Evolutionary conservation across 2,888 invertebrate species (phyloP).

Genomic region (Cyclophora punctaria): DNA sequence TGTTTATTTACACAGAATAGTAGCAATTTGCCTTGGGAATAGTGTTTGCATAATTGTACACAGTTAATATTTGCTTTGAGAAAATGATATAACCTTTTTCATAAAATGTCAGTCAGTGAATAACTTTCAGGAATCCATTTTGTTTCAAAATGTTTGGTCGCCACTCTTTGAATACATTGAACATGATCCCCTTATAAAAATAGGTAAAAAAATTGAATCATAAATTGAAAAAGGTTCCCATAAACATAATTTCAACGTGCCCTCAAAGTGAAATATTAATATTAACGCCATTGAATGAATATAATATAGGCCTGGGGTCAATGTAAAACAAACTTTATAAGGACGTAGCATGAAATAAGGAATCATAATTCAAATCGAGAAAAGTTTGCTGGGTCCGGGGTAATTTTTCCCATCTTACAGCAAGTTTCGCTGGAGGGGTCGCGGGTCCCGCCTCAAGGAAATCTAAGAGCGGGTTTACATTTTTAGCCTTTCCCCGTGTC

Average conservation of each 20-base stretch:
- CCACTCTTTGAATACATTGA: no score
- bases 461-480: slow-evolving; percentile 71
- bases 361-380: slow-evolving; percentile 75
- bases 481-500: slow-evolving; percentile 73
- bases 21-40: no score
- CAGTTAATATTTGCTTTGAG: no score
- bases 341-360: slow-evolving; percentile 69
- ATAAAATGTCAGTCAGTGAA: no score
- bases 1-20: slow-evolving; percentile 2
- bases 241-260: slow-evolving; percentile 12
- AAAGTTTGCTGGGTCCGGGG: slow-evolving; percentile 63
- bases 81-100: no score
- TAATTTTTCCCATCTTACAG: slow-evolving; percentile 73
- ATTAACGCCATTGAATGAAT: slow-evolving; percentile 51
- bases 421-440: slow-evolving; percentile 67
- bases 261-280: slow-evolving; percentile 45
- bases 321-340: slow-evolving; percentile 65
- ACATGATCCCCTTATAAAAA: no score
- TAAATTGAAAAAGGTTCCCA: background rate
- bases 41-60: no score
- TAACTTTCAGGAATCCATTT: no score
- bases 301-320: slow-evolving; percentile 30
- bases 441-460: slow-evolving; percentile 57
- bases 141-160: no score
- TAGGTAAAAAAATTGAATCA: no score